phyloP scores from a whole-genome alignment of 2,888 invertebrate genomes.

The Steromphala cineraria region DNA sequence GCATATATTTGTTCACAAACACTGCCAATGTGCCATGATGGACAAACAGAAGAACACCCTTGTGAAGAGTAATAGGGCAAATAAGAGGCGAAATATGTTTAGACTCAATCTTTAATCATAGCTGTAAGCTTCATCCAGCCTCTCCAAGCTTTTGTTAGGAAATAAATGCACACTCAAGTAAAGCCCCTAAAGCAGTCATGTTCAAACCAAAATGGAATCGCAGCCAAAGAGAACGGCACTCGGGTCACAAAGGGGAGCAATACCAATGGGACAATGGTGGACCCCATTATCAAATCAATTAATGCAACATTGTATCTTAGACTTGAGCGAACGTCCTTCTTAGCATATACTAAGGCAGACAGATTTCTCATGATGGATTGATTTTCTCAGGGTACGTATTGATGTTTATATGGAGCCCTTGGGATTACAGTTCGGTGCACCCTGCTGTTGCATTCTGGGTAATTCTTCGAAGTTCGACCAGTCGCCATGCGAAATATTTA shows the following conservation, averaged over 20 bases:
- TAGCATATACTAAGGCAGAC: conserved; percentile 9
- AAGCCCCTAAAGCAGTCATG: conserved; percentile 12
- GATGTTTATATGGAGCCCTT: not conserved
- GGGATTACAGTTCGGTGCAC: not conserved
- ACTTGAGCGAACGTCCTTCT: not conserved
- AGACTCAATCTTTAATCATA: not conserved
- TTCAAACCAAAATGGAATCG: not conserved
- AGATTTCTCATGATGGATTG: not conserved
- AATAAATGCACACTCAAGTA: conserved; percentile 1
- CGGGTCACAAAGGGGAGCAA: not conserved
- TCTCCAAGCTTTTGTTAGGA: not conserved
- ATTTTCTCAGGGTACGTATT: not conserved
- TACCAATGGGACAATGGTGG: not conserved
- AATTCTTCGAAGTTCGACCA: too few relatives aligned
- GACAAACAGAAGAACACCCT: not conserved
- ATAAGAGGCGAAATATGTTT: conserved; percentile 7
- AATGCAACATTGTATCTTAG: conserved; percentile 9
- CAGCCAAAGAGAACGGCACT: not conserved
- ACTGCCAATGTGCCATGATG: not conserved
- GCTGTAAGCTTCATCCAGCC: not conserved
- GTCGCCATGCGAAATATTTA: too few relatives aligned
- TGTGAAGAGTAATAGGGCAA: not conserved
- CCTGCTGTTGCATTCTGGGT: too few relatives aligned
- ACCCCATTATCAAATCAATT: conserved; percentile 12
- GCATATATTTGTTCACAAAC: conserved; percentile 7